Evolutionary conservation across 2,797 vertebrate genomes (phyloP).

Genomic region (Dermochelys coriacea): DNA sequence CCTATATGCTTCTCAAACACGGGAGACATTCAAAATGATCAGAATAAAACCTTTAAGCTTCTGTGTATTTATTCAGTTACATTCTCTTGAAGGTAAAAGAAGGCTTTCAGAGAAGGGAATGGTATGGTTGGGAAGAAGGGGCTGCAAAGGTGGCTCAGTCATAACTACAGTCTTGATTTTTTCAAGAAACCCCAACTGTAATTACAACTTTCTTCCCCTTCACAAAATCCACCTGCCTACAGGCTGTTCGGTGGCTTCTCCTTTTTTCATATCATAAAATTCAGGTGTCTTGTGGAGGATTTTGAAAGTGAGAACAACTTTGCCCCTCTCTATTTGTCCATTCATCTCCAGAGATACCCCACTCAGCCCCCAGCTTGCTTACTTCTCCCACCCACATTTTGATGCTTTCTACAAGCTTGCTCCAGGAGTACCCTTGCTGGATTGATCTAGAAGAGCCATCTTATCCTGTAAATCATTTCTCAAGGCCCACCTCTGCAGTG

Average conservation of each 20-base stretch:
- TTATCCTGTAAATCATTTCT: neutral
- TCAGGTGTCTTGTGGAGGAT: neutral
- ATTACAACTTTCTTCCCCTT: neutral
- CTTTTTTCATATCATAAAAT: neutral
- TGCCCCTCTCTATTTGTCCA: neutral
- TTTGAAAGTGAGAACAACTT: neutral
- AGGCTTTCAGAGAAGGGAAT: neutral
- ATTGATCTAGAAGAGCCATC: neutral
- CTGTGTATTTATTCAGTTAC: neutral
- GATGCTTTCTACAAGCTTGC: neutral
- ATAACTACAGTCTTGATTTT: neutral
- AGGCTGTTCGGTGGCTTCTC: neutral
- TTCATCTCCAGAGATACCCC: neutral
- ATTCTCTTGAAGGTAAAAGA: neutral
- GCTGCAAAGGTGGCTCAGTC: neutral
- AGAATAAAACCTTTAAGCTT: neutral
- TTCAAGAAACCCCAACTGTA: accelerated
- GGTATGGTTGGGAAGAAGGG: neutral
- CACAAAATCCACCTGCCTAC: neutral
- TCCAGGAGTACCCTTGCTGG: neutral
- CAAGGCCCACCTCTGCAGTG: neutral
- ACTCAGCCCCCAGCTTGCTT: neutral
- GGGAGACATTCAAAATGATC: neutral
- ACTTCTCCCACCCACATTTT: neutral
- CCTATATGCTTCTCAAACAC: neutral